phyloP scores from a whole-genome alignment of 2,113 vertebrate genomes.

The Osmerus mordax region DNA sequence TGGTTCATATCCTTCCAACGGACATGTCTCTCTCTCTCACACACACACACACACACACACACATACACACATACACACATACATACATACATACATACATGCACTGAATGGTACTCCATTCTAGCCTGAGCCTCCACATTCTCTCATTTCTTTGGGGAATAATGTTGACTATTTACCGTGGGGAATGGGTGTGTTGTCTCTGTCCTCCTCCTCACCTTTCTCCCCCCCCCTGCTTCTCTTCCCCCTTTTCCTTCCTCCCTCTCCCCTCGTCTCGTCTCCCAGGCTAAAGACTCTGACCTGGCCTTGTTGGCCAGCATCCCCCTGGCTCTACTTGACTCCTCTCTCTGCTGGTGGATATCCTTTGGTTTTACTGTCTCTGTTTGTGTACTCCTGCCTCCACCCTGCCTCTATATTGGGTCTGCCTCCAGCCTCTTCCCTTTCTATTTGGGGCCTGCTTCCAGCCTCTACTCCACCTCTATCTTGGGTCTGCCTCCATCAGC shows the following conservation, averaged over 20 bases:
- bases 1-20: constrained; percentile 87
- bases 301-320: constrained; percentile 84
- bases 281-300: constrained; percentile 84
- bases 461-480: constrained; percentile 33
- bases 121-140: too few species aligned
- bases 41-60: background rate
- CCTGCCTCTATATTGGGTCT: constrained; percentile 28
- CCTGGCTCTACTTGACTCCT: constrained; percentile 85
- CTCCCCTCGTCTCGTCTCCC: constrained; percentile 34
- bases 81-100: background rate
- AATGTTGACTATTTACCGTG: too few species aligned
- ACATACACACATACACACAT: background rate
- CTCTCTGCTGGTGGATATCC: constrained; percentile 94
- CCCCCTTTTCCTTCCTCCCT: background rate
- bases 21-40: background rate
- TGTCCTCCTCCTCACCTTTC: too few species aligned
- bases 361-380: constrained; percentile 60
- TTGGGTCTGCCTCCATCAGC: constrained; percentile 34
- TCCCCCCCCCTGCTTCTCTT: background rate
- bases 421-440: constrained; percentile 34
- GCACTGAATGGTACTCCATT: background rate
- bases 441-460: constrained; percentile 24
- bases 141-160: too few species aligned
- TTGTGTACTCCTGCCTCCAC: constrained; percentile 23
- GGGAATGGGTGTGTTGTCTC: too few species aligned